phyloP scores from a whole-genome alignment of 2,113 vertebrate genomes.

The Sinocyclocheilus anshuiensis region DNA sequence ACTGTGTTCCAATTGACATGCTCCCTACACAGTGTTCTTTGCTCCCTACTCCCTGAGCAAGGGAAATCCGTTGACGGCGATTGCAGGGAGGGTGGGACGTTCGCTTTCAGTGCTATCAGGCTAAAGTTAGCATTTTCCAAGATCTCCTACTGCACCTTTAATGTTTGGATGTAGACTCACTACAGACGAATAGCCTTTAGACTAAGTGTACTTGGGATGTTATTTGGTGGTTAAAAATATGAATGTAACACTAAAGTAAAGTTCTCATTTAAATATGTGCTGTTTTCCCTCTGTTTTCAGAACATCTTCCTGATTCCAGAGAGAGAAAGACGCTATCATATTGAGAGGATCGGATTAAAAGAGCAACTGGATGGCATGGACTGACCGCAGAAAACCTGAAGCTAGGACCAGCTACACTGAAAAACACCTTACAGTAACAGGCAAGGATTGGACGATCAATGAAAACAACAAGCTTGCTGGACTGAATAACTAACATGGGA shows the following conservation, averaged over 20 bases:
- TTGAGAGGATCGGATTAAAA: neutral
- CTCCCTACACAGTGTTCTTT: no score
- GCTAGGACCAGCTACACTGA: neutral
- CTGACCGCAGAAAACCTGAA: neutral
- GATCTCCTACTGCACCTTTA: no score
- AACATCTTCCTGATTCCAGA: neutral
- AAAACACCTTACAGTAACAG: neutral
- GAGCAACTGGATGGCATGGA: neutral
- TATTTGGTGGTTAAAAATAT: neutral
- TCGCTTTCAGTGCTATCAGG: no score
- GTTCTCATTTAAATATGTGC: neutral
- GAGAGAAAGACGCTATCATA: neutral
- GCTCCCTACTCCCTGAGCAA: no score
- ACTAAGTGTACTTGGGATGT: neutral
- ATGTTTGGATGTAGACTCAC: neutral
- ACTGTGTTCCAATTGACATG: no score
- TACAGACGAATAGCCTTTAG: neutral
- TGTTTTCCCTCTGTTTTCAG: conserved; percentile 24
- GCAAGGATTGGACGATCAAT: neutral
- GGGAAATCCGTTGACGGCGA: no score
- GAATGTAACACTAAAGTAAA: neutral
- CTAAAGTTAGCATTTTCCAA: no score
- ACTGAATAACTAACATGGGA: conserved; percentile 2
- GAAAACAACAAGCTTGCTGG: neutral
- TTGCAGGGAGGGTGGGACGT: no score